A percentile compares a stretch with the other conserved stretches of the same genome.
Conservation (phyloP, 23 tunicate species). For the Diplosoma virens region DNA sequence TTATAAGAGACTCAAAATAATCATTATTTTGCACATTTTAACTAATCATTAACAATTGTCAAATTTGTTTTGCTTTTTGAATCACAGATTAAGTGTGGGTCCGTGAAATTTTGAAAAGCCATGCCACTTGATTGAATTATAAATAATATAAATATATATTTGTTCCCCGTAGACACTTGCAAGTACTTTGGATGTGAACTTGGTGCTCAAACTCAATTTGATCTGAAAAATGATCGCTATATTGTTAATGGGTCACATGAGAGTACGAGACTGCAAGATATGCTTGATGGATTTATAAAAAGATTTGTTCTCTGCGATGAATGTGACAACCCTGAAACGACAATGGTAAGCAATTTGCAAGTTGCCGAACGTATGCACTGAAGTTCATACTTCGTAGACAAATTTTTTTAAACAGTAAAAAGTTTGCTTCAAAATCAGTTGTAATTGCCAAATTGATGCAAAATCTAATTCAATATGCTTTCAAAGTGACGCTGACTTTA, state of each 20-base stretch:
- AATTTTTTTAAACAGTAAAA: too few relatives aligned
- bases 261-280: constrained; percentile 76
- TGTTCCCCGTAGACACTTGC: constrained; percentile 68
- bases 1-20: too few relatives aligned
- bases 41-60: neutral
- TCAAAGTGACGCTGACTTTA: too few relatives aligned
- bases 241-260: constrained; percentile 99
- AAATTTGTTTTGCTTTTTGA: too few relatives aligned
- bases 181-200: constrained; percentile 97
- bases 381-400: too few relatives aligned
- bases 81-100: neutral
- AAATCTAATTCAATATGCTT: too few relatives aligned
- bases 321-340: constrained; percentile 98
- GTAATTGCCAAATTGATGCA: too few relatives aligned
- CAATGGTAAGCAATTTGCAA: constrained; percentile 67
- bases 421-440: too few relatives aligned
- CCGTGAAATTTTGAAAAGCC: neutral
- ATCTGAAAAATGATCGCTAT: constrained; percentile 84
- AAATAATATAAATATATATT: neutral
- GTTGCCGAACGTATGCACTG: too few relatives aligned
- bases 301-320: constrained; percentile 88
- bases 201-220: constrained; percentile 99
- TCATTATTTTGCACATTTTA: too few relatives aligned
- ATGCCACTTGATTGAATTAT: too few relatives aligned
- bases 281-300: constrained; percentile 88